Evolutionary conservation across 1,140 invertebrate genomes (phyloP), one percentile per base, ranked within the genome.

Genomic region (Colletes gigas): DNA sequence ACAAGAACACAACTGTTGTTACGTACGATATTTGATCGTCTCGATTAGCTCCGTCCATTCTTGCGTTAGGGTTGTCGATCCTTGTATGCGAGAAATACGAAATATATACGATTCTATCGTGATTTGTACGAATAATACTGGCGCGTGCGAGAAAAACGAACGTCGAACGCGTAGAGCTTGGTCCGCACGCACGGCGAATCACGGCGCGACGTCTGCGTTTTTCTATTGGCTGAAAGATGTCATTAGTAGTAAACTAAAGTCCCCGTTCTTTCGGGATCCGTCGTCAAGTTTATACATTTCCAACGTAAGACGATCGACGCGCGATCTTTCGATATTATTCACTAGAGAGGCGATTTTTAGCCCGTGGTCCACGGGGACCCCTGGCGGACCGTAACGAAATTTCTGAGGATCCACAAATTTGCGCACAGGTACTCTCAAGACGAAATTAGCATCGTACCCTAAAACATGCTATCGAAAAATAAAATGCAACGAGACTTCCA

Each of bases 181-280:
- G 6, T 17, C 30, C 54, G 66, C 44, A 21, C 70, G 62, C 47
- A n/a, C 17, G n/a, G 44, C 47, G 41, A 17, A 59, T 65, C 47
- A 2, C 47, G 47, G 8, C 54, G 1, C 50, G 15, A 19, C 15
- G 10, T n/a, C 17, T 17, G 9, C 30, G 50, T 41, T 67, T 78
- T 69, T 62, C 55, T 68, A 63, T 15, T n/a, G 50, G 60, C 67
- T 30, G 57, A 12, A 52, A 78, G 57, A 78, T 70, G 76, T 78
- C 76, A 78, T 70, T 63, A 78, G 55, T 62, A 52, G 52, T 54
- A 19, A 44, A 54, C 19, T 9, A 21, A 66, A 41, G 15, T 55
- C 52, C 30, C 30, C 41, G 4, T 50, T 21, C 30, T 8, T 54
- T 54, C 1, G 9, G 3, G 10, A 21, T 4, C 9, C 30, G 21